phyloP scores from a whole-genome alignment of 2,113 vertebrate species.

The Nothocercus julius region DNA sequence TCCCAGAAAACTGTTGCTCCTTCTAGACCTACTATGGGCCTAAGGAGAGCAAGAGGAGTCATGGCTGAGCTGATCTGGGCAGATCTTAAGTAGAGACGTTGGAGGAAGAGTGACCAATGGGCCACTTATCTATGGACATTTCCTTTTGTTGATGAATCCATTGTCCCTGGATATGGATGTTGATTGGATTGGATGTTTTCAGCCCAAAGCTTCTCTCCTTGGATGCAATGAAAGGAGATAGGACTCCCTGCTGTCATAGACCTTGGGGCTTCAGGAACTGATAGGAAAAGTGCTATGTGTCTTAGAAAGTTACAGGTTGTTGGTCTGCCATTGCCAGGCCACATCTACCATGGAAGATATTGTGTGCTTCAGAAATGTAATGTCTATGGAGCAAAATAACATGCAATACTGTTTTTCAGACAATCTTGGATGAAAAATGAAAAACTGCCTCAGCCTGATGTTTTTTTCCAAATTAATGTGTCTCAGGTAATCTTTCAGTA shows the following conservation, averaged over 20 bases:
- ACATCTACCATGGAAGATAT: background rate
- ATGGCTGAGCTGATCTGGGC: background rate
- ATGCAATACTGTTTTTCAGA: background rate
- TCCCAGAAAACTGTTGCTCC: background rate
- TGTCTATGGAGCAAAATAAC: background rate
- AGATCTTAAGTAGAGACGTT: background rate
- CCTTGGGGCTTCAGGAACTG: background rate
- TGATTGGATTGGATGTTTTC: background rate
- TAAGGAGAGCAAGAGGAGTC: background rate
- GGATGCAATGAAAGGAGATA: background rate
- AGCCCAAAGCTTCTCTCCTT: background rate
- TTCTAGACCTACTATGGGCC: background rate
- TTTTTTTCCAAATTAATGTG: conserved; percentile 21
- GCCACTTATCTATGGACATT: background rate
- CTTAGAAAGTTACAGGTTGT: background rate
- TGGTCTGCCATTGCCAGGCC: background rate
- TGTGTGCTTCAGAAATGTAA: background rate
- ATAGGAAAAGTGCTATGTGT: background rate
- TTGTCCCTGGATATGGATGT: background rate
- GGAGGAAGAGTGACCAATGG: background rate
- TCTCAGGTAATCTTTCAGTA: background rate
- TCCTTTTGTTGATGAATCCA: background rate
- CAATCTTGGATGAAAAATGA: background rate
- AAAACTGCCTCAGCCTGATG: background rate
- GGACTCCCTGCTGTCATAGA: background rate